Base-by-base conservation (phyloP, 2,888 invertebrate genomes). In the Autographa gamma region DNA sequence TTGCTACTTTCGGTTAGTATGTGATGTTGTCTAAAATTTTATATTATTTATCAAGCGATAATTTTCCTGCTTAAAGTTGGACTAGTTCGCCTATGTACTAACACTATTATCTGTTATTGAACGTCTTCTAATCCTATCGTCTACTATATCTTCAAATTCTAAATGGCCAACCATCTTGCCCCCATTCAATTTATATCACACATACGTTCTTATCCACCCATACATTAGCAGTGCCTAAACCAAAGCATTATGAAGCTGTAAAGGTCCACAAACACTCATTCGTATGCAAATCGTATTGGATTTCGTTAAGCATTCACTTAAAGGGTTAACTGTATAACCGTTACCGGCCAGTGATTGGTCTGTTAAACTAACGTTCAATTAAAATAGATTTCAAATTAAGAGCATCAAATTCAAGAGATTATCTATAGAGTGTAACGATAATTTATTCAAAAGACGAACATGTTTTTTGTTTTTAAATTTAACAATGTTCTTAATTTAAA, bases 251-350 rank as follows among this genome's bases (percentile, higher is more conserved):
- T 71, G 71, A 80, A 77, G 64, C 68, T 59, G 72, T 65, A 67
- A 67, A 54, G 60, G 63, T 59, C 66, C 60, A 13, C 66, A 52
- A 31, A 54, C 59, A 69, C 61, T 75, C 71, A 77, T 81, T 81
- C 64, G 60, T 32, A 81, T 81, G 81, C 81, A 83, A 81, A 81
- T 77, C 48, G 65, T 68, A 63, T 69, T 52, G 69, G 63, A 77
- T 67, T 77, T 62, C 63, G 64, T 58, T 71, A 69, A 72, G 66
- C 66, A 75, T 81, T 83, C 75, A 83, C 83, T 77, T 81, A 69
- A 71, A 60, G 73, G 66, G 66, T 75, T 79, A 68, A 71, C 60
- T 66, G 43, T 25, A 14, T 65, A 66, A 18, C 48, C 48, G 48
- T 48, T 48, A 54, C 60, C 25, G 76, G 60, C 16, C 56, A 61